Base-by-base conservation (phyloP, 2,797 vertebrate species). In the Emydoidea blandingii region DNA sequence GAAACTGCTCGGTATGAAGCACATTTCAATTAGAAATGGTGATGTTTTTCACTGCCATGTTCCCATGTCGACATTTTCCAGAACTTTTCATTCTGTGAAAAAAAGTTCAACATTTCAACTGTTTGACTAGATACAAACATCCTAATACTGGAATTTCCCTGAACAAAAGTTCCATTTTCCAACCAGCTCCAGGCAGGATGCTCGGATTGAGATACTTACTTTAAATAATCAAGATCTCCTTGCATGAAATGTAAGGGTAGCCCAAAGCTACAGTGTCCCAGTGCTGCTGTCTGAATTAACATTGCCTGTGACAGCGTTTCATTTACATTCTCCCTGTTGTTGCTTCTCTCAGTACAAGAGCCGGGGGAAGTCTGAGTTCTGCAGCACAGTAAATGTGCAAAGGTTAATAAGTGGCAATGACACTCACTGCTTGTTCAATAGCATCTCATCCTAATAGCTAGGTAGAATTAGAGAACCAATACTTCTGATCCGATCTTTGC, bases 401-500 rank as follows among this genome's bases (percentile, higher is more conserved):
- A 25, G 25, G 52, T 54, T 41, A 14, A 2, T 53, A 25, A 27
- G 37, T 44, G 89, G 82, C 29, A 91, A 90, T 72, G 59, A 87
- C 89, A 86, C 95, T 85, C 93, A 85, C 83, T 90, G 96, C 94
- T 80, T 1, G 91, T 85, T 94, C 93, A 47, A 3, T 56, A 95
- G 95, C 95, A 95, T 76, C 89, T 96, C 88, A 76, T 54, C 83
- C 34, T 78, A 91, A 83, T 62, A 89, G 49, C 95, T 68, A 83
- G 89, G 1, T 79, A 72, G 92, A 89, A 95, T 54, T 83, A 88
- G 50, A 23, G 76, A 93, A 97, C 96, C 92, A 87, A 52, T 96
- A 93, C 68, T 96, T 96, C 83, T 84, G 83, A 90, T 95, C 85
- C 88, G 93, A 96, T 96, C 89, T 93, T 91, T 1, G 21, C 37